These are phyloP conservation scores for Lanistes nyassanus DNA, from an alignment of 1,140 invertebrate species.

Conservation along the genomic window DNA sequence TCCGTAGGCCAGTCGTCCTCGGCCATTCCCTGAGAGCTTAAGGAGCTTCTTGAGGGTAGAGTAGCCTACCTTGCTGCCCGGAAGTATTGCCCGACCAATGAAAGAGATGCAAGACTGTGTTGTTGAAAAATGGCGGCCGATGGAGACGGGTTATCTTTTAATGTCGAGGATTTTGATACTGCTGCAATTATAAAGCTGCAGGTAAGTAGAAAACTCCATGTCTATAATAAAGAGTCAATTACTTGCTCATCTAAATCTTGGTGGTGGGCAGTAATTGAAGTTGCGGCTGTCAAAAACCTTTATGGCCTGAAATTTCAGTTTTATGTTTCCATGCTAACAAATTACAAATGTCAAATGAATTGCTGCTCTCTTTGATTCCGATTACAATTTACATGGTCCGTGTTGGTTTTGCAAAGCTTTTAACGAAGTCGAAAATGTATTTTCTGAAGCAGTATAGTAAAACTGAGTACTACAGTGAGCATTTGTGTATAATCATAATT, in stretches of 20 bases:
- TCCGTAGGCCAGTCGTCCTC: background rate
- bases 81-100: background rate
- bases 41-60: background rate
- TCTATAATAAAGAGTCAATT: too few relatives aligned
- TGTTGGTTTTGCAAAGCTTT: too few relatives aligned
- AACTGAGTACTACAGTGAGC: background rate
- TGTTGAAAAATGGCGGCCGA: constrained; percentile 38
- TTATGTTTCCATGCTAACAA: background rate
- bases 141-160: constrained; percentile 12
- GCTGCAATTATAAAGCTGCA: constrained; percentile 22
- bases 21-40: background rate
- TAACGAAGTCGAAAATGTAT: too few relatives aligned
- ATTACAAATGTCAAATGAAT: too few relatives aligned
- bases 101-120: background rate
- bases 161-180: constrained; percentile 19
- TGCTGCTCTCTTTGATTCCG: too few relatives aligned
- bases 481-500: background rate
- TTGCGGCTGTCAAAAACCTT: too few relatives aligned
- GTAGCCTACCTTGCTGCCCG: background rate
- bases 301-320: background rate
- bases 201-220: constrained; percentile 9
- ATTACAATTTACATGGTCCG: too few relatives aligned
- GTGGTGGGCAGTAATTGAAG: too few relatives aligned
- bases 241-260: too few relatives aligned
- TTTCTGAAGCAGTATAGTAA: too few relatives aligned